Evolutionary conservation across 2,888 invertebrate genomes (phyloP).

Genomic region (Stenodera caucasica): DNA sequence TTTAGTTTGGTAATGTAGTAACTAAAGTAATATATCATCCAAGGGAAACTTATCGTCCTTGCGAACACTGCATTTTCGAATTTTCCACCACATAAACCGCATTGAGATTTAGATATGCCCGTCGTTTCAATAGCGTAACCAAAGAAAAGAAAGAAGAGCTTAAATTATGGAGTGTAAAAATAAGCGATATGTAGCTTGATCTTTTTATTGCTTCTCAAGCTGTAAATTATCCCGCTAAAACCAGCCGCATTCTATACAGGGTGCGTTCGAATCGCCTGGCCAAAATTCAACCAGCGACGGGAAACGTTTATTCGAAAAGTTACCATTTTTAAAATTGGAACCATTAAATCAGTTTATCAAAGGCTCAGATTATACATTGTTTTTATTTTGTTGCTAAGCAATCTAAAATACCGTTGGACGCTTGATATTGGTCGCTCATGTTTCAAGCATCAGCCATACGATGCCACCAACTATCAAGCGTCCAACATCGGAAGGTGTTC

Average conservation of each 20-base stretch:
- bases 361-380: too few relatives aligned
- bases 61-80: constrained; percentile 48
- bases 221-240: constrained; percentile 49
- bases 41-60: constrained; percentile 39
- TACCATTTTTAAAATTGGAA: too few relatives aligned
- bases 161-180: constrained; percentile 54
- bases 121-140: constrained; percentile 35
- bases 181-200: constrained; percentile 53
- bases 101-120: constrained; percentile 49
- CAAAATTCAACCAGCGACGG: too few relatives aligned
- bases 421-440: too few relatives aligned
- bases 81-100: constrained; percentile 52
- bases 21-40: constrained; percentile 43
- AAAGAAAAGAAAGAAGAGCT: constrained; percentile 41
- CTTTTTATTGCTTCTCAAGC: constrained; percentile 48
- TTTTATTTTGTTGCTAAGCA: too few relatives aligned
- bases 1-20: neutral
- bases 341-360: too few relatives aligned
- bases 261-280: too few relatives aligned
- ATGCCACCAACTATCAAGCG: too few relatives aligned
- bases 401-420: too few relatives aligned
- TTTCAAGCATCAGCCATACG: too few relatives aligned
- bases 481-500: too few relatives aligned
- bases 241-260: constrained; percentile 24
- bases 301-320: too few relatives aligned